Evolutionary conservation across 2,888 invertebrate genomes (phyloP).

Genomic region (Taphrorychus bicolor): DNA sequence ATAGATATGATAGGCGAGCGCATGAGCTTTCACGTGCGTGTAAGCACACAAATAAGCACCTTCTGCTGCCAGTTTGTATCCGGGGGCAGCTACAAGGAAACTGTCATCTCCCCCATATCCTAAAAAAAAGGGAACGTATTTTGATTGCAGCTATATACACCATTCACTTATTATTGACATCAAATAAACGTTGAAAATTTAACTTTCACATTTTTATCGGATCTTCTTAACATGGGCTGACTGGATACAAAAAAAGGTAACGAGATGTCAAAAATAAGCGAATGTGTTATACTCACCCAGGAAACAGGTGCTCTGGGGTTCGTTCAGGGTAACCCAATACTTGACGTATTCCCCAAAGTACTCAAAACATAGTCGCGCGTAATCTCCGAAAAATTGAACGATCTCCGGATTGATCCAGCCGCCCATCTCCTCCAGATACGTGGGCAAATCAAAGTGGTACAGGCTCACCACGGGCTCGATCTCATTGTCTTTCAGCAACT

Average conservation of each 20-base stretch:
- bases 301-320: slow-evolving; percentile 23
- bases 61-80: slow-evolving; percentile 4
- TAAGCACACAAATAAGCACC: slow-evolving; percentile 19
- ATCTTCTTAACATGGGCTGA: no score
- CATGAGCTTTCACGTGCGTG: slow-evolving; percentile 17
- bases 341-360: slow-evolving; percentile 58
- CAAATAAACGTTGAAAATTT: no score
- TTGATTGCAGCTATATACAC: no score
- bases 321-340: slow-evolving; percentile 34
- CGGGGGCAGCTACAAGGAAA: slow-evolving; percentile 3
- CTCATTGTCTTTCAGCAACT: slow-evolving; percentile 1
- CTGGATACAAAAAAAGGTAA: no score
- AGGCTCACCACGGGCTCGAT: slow-evolving; percentile 32
- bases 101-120: neutral
- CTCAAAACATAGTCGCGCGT: slow-evolving; percentile 61
- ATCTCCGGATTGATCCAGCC: slow-evolving; percentile 30
- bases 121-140: no score
- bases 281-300: no score
- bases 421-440: slow-evolving; percentile 51
- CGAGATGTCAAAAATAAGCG: no score
- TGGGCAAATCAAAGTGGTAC: slow-evolving; percentile 33
- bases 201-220: no score
- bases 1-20: slow-evolving; percentile 24
- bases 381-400: slow-evolving; percentile 46
- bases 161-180: no score